Conservation (phyloP, 2,888 invertebrate genomes). For the Acleris sparsana region DNA sequence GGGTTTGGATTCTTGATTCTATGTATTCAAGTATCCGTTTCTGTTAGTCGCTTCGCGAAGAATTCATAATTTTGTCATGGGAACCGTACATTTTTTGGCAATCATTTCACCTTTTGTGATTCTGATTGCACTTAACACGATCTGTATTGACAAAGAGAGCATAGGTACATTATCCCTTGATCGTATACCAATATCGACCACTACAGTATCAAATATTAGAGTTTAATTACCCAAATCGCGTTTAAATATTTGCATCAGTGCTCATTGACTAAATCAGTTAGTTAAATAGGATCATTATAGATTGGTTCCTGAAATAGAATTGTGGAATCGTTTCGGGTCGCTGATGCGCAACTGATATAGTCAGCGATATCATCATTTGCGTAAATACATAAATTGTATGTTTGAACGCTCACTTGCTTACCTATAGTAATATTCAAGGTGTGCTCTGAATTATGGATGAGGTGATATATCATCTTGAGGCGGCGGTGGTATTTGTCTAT, state of each 20-base stretch:
- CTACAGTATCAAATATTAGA: slow-evolving; percentile 13
- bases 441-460: slow-evolving; percentile 41
- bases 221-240: slow-evolving; percentile 24
- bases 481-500: not conserved
- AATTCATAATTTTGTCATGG: not conserved
- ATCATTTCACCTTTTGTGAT: not conserved
- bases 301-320: slow-evolving; percentile 31
- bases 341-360: slow-evolving; percentile 43
- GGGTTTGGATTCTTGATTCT: no score
- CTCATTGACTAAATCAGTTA: slow-evolving; percentile 33
- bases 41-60: not conserved
- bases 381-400: slow-evolving; percentile 50
- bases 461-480: slow-evolving; percentile 4
- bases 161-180: no score
- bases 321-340: slow-evolving; percentile 33
- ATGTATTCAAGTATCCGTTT: not conserved
- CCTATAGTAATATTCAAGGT: slow-evolving; percentile 41
- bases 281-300: slow-evolving; percentile 26
- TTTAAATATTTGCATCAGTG: slow-evolving; percentile 25
- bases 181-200: not conserved
- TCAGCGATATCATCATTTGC: slow-evolving; percentile 44
- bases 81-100: not conserved
- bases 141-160: no score
- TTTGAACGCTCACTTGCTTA: slow-evolving; percentile 45
- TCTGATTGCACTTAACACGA: no score